Percentiles rank a stretch among this genome's conserved stretches.
Conservation (phyloP, 2,888 invertebrate species). For the Scaptomyza tumidula region DNA sequence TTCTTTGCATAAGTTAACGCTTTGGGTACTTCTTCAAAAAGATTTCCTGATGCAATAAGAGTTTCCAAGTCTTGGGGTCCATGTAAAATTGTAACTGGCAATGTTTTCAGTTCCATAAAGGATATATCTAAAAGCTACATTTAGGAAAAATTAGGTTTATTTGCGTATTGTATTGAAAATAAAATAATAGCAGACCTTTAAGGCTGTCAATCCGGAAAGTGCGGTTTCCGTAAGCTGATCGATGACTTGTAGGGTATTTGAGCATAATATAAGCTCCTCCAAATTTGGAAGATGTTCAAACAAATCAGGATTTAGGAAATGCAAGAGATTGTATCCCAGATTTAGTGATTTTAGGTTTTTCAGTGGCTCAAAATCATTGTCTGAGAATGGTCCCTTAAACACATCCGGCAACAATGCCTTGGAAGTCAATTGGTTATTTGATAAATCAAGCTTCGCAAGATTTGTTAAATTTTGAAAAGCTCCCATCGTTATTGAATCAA, state of each 20-base stretch:
- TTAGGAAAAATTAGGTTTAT: not conserved
- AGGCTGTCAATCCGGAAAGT: conserved; percentile 87
- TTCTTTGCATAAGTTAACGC: conserved; percentile 87
- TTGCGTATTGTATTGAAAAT: not conserved
- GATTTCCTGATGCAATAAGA: conserved; percentile 89
- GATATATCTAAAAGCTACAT: conserved; percentile 88
- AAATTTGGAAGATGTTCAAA: conserved; percentile 91
- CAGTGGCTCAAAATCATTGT: conserved; percentile 71
- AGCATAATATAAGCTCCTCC: conserved; percentile 88
- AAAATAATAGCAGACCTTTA: conserved; percentile 86
- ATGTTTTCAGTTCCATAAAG: conserved; percentile 87
- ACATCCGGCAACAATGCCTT: conserved; percentile 87
- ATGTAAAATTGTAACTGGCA: conserved; percentile 89
- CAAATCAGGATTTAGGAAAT: conserved; percentile 89
- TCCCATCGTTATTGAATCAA: conserved; percentile 87
- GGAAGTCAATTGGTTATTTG: conserved; percentile 88
- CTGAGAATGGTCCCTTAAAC: conserved; percentile 86
- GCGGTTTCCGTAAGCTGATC: conserved; percentile 88
- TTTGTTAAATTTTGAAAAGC: conserved; percentile 88
- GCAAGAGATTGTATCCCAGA: conserved; percentile 89
- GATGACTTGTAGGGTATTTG: conserved; percentile 90
- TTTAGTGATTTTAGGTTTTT: conserved; percentile 80
- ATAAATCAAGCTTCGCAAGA: conserved; percentile 88
- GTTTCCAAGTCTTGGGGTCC: conserved; percentile 87
- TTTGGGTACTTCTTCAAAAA: conserved; percentile 86